These are phyloP conservation scores for Malacosoma neustria DNA, from an alignment of 2,888 invertebrate genomes.

Conservation along the genomic window DNA sequence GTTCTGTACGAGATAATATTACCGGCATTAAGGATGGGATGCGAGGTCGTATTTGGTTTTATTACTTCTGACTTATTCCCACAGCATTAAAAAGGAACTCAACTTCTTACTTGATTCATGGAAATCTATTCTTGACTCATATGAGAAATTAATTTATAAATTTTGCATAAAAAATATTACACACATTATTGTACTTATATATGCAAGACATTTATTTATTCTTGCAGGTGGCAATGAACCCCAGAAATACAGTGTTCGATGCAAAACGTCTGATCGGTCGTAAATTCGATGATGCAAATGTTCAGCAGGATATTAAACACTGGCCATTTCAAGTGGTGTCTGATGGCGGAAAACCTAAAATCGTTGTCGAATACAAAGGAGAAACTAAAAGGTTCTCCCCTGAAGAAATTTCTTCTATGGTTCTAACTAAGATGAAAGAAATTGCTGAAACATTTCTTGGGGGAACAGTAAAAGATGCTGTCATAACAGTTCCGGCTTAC, in stretches of 20 bases:
- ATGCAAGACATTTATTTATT: not conserved
- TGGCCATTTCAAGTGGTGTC: constrained; percentile 87
- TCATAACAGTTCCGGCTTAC: constrained; percentile 89
- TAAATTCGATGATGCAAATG: constrained; percentile 83
- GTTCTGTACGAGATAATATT: too few relatives aligned
- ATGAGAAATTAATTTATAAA: too few relatives aligned
- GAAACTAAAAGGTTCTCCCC: constrained; percentile 85
- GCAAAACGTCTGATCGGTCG: constrained; percentile 90
- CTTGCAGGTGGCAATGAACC: constrained; percentile 83
- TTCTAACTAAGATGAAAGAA: constrained; percentile 89
- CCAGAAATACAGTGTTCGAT: constrained; percentile 86
- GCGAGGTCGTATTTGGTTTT: too few relatives aligned
- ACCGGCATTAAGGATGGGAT: too few relatives aligned
- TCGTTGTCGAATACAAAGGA: constrained; percentile 83
- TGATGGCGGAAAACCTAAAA: constrained; percentile 82
- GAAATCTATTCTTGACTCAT: too few relatives aligned
- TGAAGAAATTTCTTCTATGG: constrained; percentile 91
- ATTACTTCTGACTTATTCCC: too few relatives aligned
- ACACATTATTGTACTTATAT: too few relatives aligned
- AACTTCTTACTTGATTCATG: too few relatives aligned
- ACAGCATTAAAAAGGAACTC: too few relatives aligned
- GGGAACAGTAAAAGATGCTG: constrained; percentile 81
- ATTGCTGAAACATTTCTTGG: constrained; percentile 86
- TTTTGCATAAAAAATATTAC: too few relatives aligned
- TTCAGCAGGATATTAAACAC: constrained; percentile 87